Conservation (phyloP, 2,797 vertebrate genomes). For the Chelonia mydas region DNA sequence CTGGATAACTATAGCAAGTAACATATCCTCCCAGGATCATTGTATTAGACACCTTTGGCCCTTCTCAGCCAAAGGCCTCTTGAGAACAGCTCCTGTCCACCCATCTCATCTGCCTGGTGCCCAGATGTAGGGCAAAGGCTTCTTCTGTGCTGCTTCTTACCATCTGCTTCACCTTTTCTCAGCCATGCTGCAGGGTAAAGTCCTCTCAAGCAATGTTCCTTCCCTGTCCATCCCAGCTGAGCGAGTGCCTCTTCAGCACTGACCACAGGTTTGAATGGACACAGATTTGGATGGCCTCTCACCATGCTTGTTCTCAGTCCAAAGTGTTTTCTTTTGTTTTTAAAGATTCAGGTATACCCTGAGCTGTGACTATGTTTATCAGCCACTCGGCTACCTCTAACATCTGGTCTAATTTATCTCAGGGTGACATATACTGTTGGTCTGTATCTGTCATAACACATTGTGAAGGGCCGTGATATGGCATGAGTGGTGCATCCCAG, state of each 20-base stretch:
- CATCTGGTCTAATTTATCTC: neutral
- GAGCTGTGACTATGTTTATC: neutral
- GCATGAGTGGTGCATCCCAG: neutral
- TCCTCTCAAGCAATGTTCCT: neutral
- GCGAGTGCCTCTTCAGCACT: constrained; percentile 17
- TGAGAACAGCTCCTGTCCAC: neutral
- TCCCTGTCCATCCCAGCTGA: neutral
- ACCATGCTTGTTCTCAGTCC: neutral
- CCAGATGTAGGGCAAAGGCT: neutral
- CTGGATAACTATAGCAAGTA: constrained; percentile 47
- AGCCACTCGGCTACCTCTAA: neutral
- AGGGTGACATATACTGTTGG: neutral
- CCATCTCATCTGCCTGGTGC: neutral
- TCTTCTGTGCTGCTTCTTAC: constrained; percentile 25
- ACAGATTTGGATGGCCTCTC: neutral
- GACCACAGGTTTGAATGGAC: neutral
- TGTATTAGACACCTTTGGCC: constrained; percentile 68
- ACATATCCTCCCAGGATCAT: constrained; percentile 61
- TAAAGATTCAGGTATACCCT: neutral
- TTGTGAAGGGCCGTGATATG: neutral
- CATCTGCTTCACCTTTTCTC: neutral
- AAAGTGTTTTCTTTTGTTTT: neutral
- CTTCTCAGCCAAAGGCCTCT: constrained; percentile 57
- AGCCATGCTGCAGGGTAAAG: neutral
- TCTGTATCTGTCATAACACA: rapidly evolving